Base-by-base conservation (phyloP, 2,797 vertebrate genomes). In the Enteromius afrohamiltoni region DNA sequence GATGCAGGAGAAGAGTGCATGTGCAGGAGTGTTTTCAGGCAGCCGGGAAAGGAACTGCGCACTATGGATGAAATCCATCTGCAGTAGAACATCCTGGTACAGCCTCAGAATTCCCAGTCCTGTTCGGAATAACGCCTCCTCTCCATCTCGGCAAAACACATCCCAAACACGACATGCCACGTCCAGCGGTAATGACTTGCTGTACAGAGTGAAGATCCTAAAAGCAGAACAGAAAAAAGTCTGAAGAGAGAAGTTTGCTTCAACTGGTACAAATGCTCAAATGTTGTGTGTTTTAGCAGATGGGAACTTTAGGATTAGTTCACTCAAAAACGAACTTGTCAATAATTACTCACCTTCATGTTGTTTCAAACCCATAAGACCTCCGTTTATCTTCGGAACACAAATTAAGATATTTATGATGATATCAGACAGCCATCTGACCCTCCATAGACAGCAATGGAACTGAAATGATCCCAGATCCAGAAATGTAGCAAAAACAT, bases 1-100 rank as follows among this genome's bases (percentile, higher is more conserved):
- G 85, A 99, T 98, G 89, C 96, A 95, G 23, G 88, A 65, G 70
- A 99, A 99, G n/a, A 98, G 93, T 0, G 95, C 93, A 85, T 97
- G 95, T 0, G 96, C 85, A 16, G 94, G 95, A 91, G 98, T 93
- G 89, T 96, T 96, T 49, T 98, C 97, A 0, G 97, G 98, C 79
- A 98, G 94, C 76, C 96, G 95, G 0, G 95, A 97, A 79, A 99
- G 96, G 94, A 99, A 98, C 93, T 99, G 97, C 0, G 97, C 97
- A 31, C 96, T 96, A 91, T 98, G 97, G 89, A 99, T 99, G 91
- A 99, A 99, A 94, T 99, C 97, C 97, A 99, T 98, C 93, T 95
- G 95, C 70, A 96, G 95, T 90, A 99, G 94, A 89, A 98, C 93
- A 74, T 98, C 97, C 93, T 97, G 95, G 69, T 95, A 98, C 29